These are phyloP conservation scores for Diachrysia chrysitis DNA, from an alignment of 2,888 invertebrate species.

Conservation along the genomic window DNA sequence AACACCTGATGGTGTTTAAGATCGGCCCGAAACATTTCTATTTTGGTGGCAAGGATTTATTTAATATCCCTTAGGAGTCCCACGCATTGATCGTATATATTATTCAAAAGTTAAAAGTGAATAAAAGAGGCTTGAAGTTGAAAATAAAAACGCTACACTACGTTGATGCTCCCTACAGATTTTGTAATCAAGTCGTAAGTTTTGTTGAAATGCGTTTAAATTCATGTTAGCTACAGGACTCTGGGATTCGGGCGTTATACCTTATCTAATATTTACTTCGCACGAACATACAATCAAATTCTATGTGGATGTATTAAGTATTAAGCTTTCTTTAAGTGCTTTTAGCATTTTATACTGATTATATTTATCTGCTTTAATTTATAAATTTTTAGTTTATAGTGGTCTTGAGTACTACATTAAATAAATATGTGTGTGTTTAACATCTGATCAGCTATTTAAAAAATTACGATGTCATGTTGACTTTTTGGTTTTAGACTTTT, in stretches of 20 bases:
- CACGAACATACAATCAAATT: not conserved
- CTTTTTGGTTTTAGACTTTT: too few relatives aligned
- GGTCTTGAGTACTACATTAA: too few relatives aligned
- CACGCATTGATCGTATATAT: constrained; percentile 42
- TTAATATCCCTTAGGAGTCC: constrained; percentile 41
- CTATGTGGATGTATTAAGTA: not conserved
- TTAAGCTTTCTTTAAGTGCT: not conserved
- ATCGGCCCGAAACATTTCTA: constrained; percentile 38
- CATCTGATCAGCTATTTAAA: too few relatives aligned
- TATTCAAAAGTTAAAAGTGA: constrained; percentile 50
- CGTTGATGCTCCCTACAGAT: constrained; percentile 42
- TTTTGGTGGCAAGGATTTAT: constrained; percentile 42
- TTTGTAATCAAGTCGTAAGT: constrained; percentile 30
- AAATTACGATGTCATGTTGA: too few relatives aligned
- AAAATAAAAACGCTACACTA: constrained; percentile 19
- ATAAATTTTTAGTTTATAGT: too few relatives aligned
- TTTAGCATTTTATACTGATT: too few relatives aligned
- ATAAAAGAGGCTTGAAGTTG: constrained; percentile 47
- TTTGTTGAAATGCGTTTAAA: constrained; percentile 20
- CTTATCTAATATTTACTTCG: not conserved
- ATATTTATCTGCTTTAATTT: too few relatives aligned
- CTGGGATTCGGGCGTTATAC: not conserved
- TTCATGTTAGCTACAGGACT: not conserved
- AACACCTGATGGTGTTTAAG: constrained; percentile 24
- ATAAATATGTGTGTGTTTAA: too few relatives aligned